Base-by-base conservation (phyloP, 2,113 vertebrate species). In the Ophthalmolycus amberensis region DNA sequence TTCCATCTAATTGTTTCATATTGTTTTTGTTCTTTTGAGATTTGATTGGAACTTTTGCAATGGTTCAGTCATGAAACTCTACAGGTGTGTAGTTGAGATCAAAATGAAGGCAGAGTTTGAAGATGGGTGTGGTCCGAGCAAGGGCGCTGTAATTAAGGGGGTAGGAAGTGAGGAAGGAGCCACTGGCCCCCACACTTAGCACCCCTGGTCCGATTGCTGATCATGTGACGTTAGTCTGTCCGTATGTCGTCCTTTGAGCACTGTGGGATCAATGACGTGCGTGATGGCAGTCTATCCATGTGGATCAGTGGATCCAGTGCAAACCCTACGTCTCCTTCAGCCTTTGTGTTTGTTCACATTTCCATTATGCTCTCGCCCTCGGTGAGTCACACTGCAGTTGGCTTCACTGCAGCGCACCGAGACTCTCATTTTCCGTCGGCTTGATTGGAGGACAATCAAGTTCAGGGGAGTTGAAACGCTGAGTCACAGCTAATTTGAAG, bases 321-420 rank as follows among this genome's bases (percentile, higher is more conserved):
- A 20, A 0, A 0, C 37, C 42, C 60, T 16, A 7, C 2, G 18
- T 70, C 68, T 75, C 46, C 29, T 82, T 63, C 74, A 40, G 11
- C 56, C 58, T 16, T 56, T 64, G 25, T 10, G 25, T 69, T 77
- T 48, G 63, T 46, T 50, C 64, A 77, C 38, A 29, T 56, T 63
- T 46, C 16, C 32, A 71, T 81, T 71, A 75, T 1, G 8, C 48
- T 42, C 71, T 68, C 78, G 12, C 66, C 3, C 60, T 71, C 74
- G 67, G 75, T 79, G 82, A 79, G 66, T 85, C 79, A 79, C 62
- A 44, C 75, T 79, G 12, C 86, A 71, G 86, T 3, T 52, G n/a
- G 48, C 66, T 7, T 64, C 60, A 27, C 70, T 59, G 37, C 74
- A 78, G 77, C 54, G 71, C 52, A 34, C 1, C 4, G n/a, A 64